A percentile compares a stretch with the other conserved stretches of the same genome.
phyloP scores from a whole-genome alignment of 1,140 invertebrate genomes.

The Bombus consobrinus region DNA sequence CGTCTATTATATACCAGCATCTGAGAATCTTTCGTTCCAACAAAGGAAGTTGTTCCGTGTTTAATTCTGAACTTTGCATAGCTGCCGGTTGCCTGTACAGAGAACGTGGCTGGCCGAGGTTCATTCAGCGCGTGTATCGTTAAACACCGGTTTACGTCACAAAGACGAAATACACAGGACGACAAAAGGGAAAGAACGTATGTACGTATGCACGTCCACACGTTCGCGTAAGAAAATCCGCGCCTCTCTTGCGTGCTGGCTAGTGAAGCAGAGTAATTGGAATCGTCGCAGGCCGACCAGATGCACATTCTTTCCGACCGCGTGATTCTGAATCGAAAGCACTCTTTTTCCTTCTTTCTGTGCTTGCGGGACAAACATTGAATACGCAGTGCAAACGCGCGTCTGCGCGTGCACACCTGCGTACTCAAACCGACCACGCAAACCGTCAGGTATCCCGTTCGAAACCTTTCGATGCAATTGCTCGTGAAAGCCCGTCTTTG shows the following conservation, averaged over 20 bases:
- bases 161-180: background rate
- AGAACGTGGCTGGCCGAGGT: background rate
- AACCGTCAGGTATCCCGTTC: constrained; percentile 20
- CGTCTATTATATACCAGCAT: too few relatives aligned
- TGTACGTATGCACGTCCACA: background rate
- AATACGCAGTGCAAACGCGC: constrained; percentile 53
- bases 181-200: constrained; percentile 11
- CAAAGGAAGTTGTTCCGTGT: background rate
- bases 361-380: constrained; percentile 56
- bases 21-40: background rate
- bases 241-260: background rate
- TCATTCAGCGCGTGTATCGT: background rate
- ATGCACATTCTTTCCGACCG: constrained; percentile 43
- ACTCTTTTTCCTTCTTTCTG: background rate
- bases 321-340: constrained; percentile 47
- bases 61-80: constrained; percentile 8
- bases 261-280: constrained; percentile 28
- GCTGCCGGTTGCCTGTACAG: background rate
- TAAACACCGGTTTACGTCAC: background rate
- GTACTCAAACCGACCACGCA: constrained; percentile 11
- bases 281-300: constrained; percentile 20
- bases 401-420: constrained; percentile 45
- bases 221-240: constrained; percentile 3
- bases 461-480: constrained; percentile 39
- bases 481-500: constrained; percentile 4